These are phyloP conservation scores for Tetranychus urticae DNA, from an alignment of 1,140 invertebrate genomes.

Conservation along the genomic window DNA sequence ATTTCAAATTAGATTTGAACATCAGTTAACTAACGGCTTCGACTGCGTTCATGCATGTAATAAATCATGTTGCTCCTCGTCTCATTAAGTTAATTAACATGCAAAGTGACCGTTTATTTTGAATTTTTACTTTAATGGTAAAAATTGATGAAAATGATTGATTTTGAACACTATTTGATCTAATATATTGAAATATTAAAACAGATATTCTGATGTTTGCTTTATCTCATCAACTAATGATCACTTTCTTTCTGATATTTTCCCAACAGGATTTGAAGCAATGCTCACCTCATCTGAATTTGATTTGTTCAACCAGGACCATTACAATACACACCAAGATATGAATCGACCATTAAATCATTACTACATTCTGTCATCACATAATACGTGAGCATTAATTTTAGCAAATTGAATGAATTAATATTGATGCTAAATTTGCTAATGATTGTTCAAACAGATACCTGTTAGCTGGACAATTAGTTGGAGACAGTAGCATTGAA, in stretches of 20 bases:
- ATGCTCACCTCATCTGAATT: conserved; percentile 21
- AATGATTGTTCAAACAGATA: neutral
- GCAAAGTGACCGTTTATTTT: too few species aligned
- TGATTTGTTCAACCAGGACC: conserved; percentile 20
- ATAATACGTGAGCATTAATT: conserved; percentile 30
- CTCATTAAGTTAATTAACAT: too few species aligned
- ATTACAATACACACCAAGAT: conserved; percentile 28
- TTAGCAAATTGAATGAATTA: neutral
- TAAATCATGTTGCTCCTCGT: too few species aligned
- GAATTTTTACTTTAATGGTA: too few species aligned
- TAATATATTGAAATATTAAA: too few species aligned
- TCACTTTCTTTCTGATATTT: neutral
- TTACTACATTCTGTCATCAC: conserved; percentile 38
- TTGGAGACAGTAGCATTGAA: conserved; percentile 30
- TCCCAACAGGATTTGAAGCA: conserved; percentile 19
- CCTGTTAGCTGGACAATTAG: conserved; percentile 23
- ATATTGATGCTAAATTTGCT: neutral
- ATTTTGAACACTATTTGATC: too few species aligned
- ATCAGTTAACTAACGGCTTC: too few species aligned
- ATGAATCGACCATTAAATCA: conserved; percentile 34
- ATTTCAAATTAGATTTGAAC: too few species aligned
- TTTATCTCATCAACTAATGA: neutral
- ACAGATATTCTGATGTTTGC: neutral
- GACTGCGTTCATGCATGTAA: too few species aligned
- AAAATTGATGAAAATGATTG: too few species aligned